Evolutionary conservation across 2,113 vertebrate species (phyloP).

Genomic region (Myocastor coypus): DNA sequence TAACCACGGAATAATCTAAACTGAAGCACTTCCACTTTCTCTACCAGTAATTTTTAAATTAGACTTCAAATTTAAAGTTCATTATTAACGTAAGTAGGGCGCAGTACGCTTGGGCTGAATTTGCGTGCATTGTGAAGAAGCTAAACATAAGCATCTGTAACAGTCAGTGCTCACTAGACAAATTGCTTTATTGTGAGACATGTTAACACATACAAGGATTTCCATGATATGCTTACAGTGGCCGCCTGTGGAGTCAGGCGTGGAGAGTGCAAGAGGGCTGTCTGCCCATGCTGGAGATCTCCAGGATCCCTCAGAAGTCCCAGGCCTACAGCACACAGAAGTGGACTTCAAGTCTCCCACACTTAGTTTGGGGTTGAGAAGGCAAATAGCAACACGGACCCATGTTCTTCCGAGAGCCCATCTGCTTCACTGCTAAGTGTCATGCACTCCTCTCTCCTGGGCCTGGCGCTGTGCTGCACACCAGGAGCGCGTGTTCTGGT

Average conservation of each 20-base stretch:
- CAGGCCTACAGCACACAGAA: background rate
- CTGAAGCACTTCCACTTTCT: constrained; percentile 53
- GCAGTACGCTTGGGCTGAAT: constrained; percentile 83
- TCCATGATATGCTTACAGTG: background rate
- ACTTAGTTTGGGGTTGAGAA: background rate
- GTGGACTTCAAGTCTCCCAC: background rate
- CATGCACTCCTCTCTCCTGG: background rate
- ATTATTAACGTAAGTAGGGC: constrained; percentile 70
- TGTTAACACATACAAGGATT: background rate
- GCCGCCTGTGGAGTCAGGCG: background rate
- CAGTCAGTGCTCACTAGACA: background rate
- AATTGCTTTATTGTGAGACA: background rate
- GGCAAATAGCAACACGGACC: background rate
- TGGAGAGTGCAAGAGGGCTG: background rate
- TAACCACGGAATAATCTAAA: constrained; percentile 57
- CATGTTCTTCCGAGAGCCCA: background rate
- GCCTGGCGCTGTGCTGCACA: background rate
- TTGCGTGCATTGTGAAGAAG: constrained; percentile 74
- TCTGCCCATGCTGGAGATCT: background rate
- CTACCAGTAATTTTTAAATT: constrained; percentile 65
- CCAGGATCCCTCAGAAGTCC: background rate
- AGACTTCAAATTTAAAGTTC: constrained; percentile 64
- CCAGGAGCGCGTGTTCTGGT: background rate
- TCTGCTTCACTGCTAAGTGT: background rate
- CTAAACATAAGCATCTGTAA: constrained; percentile 60